Percentiles rank a stretch among this genome's conserved stretches.
Conservation (phyloP, 1,140 invertebrate genomes). For the Nasonia giraulti region DNA sequence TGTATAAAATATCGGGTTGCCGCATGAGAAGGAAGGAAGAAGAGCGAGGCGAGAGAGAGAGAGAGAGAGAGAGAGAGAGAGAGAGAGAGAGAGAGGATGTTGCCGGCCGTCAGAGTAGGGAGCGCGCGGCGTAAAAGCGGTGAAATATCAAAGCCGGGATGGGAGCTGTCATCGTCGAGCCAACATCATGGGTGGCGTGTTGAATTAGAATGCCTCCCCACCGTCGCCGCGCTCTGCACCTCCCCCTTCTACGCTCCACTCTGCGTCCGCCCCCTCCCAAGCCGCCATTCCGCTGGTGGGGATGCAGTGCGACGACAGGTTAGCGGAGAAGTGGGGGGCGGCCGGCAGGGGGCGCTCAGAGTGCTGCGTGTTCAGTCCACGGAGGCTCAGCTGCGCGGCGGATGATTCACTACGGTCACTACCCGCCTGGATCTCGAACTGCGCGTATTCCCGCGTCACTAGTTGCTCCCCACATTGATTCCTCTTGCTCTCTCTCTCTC, state of each 20-base stretch:
- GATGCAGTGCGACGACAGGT: not conserved
- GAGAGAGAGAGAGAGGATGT: constrained; percentile 65
- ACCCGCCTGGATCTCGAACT: constrained; percentile 65
- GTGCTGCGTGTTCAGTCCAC: not conserved
- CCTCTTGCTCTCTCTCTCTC: not conserved
- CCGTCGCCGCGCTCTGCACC: constrained; percentile 63
- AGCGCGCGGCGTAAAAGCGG: constrained; percentile 71
- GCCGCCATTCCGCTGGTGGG: not conserved
- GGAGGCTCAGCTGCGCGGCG: not conserved
- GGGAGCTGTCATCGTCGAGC: constrained; percentile 79
- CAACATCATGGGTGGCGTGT: constrained; percentile 81
- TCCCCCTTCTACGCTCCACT: constrained; percentile 10
- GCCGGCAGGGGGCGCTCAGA: not conserved
- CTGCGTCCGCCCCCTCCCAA: constrained; percentile 21
- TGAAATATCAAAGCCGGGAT: constrained; percentile 78
- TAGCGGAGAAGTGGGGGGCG: not conserved
- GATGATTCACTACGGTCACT: constrained; percentile 43
- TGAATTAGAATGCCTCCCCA: constrained; percentile 75
- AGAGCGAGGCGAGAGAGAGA: constrained; percentile 45
- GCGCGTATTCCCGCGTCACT: constrained; percentile 52
- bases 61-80: constrained; percentile 53
- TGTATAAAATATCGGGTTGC: constrained; percentile 74
- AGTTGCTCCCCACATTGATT: constrained; percentile 11
- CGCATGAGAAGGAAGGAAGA: constrained; percentile 57
- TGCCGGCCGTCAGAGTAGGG: constrained; percentile 53